Base-by-base conservation (phyloP, 37 sponge, comb jelly and placozoan species). In the Tethya wilhelma region DNA sequence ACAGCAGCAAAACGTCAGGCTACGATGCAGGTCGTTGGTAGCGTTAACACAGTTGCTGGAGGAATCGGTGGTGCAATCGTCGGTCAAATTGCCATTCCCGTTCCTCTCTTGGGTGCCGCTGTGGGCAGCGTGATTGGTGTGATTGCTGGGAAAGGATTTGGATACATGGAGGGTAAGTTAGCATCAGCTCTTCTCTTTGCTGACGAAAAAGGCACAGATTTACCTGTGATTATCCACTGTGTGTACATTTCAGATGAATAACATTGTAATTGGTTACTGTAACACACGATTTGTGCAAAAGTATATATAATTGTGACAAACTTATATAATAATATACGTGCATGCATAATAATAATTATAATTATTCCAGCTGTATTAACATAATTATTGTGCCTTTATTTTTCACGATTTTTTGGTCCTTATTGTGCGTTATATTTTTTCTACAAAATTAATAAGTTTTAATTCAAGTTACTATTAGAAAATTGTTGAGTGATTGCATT, bases 61-160 rank as follows among this genome's bases (percentile, higher is more conserved):
- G 74, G 55, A 32, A 38, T 55, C 17, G 74, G 56, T 8, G 74
- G 74, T 56, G 74, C 74, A 49, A 14, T 56, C 2, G 34, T 56
- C 14, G 74, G 74, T 56, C 74, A 73, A 12, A 2, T 56, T 0
- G 56, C 38, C 2, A 73, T 73, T 31, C 74, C 74, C 22, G 57
- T 73, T 2, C 74, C 74, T 32, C 0, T 73, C 14, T 56, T 73
- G 4, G 74, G 74, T 33, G 74, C 58, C 12, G 74, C 37, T 49
- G 58, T 73, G 33, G 74, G 74, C 31, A n/a, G 34, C 4, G 14
- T 28, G 8, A 17, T 4, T 55, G 74, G 74, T 8, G 37, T 28
- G n/a, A 19, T 43, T 4, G 56, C 58, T 31, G 74, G 74, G 30
- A 45, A 56, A n/a, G 56, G 38, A 53, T 3, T 55, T 23, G 74